Evolutionary conservation across 2,113 vertebrate species (phyloP).

Genomic region (Syrrhaptes paradoxus): DNA sequence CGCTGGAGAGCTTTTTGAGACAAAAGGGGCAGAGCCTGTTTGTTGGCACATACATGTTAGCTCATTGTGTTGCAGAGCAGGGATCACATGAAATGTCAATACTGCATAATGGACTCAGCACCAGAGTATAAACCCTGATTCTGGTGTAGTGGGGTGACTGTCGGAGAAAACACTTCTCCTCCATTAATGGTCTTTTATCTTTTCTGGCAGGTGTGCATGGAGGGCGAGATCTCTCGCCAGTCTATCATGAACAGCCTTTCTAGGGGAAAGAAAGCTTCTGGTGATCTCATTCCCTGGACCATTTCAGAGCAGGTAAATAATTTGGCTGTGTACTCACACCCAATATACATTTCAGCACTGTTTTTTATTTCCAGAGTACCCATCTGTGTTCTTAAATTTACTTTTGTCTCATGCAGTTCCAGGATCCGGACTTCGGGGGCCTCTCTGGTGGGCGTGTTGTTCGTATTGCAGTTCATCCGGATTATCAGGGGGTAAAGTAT

Average conservation of each 20-base stretch:
- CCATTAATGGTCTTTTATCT: not conserved
- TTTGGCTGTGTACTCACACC: not conserved
- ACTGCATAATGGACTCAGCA: not conserved
- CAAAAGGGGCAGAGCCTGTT: not conserved
- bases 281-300: constrained; percentile 98
- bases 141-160: not conserved
- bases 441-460: constrained; percentile 93
- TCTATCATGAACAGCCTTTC: constrained; percentile 94
- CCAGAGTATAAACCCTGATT: not conserved
- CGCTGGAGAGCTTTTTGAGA: not conserved
- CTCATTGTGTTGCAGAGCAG: not conserved
- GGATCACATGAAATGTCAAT: not conserved
- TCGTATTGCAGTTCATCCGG: constrained; percentile 95
- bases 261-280: constrained; percentile 94
- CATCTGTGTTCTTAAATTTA: not conserved
- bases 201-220: constrained; percentile 87
- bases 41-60: not conserved
- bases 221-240: constrained; percentile 95
- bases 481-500: constrained; percentile 92
- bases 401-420: constrained; percentile 81
- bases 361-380: not conserved
- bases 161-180: not conserved
- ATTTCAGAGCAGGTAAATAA: constrained; percentile 91
- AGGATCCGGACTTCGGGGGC: constrained; percentile 91
- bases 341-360: accelerated